These are phyloP conservation scores for Sus scrofa DNA, from an alignment of 2,113 vertebrate species.

Conservation along the genomic window T2T-Sscrofa CM000819.6:60233501-60234000, in stretches of 20 bases:
- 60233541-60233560: neutral
- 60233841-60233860: neutral
- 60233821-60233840: neutral
- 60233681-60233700: neutral
- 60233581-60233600: constrained; percentile 1
- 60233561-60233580: neutral
- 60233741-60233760: fast-evolving
- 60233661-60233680: neutral
- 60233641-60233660: neutral
- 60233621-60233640: neutral
- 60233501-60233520: constrained; percentile 27
- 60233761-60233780: neutral
- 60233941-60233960: constrained; percentile 37
- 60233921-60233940: neutral
- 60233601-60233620: neutral
- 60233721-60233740: neutral
- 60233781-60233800: neutral
- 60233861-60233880: neutral
- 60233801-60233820: too few species aligned
- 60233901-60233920: neutral
- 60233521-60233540: constrained; percentile 18
- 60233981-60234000: neutral
- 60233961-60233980: neutral
- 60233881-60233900: neutral
- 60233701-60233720: neutral